phyloP scores from a whole-genome alignment of 2,113 vertebrate genomes.

The Phaethon lepturus region DNA sequence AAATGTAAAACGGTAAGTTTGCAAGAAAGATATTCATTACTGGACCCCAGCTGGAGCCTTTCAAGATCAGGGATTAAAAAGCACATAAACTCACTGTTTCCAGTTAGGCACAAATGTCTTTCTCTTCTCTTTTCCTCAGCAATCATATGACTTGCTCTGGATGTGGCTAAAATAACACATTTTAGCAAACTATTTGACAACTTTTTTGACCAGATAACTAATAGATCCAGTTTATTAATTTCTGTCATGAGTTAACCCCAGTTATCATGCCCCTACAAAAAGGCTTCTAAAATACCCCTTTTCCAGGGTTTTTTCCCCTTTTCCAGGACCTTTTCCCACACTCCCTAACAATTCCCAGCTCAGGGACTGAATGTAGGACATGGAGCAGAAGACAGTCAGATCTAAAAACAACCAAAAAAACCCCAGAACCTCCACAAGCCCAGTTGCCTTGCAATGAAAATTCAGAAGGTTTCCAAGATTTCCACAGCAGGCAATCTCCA shows the following conservation, averaged over 20 bases:
- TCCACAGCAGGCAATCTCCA: neutral
- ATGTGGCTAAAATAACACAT: neutral
- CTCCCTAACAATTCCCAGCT: neutral
- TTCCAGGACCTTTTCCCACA: neutral
- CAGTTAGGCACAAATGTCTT: neutral
- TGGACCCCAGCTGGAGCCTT: neutral
- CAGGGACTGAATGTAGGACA: neutral
- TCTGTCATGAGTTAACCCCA: neutral
- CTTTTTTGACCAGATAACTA: neutral
- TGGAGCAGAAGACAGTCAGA: neutral
- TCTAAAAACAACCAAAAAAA: neutral
- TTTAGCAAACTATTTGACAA: neutral
- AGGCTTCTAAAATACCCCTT: neutral
- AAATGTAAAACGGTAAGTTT: neutral
- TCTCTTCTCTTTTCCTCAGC: neutral
- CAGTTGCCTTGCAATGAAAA: neutral
- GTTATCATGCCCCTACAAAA: neutral
- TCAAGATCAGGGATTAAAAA: slow-evolving; percentile 1
- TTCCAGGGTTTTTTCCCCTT: too few species aligned
- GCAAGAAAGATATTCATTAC: neutral
- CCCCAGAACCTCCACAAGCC: neutral
- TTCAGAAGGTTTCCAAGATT: neutral
- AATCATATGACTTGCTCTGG: neutral
- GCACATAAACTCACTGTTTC: neutral
- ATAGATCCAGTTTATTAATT: neutral